Conservation (phyloP, 2,888 invertebrate genomes). For the Eledona agricola region DNA sequence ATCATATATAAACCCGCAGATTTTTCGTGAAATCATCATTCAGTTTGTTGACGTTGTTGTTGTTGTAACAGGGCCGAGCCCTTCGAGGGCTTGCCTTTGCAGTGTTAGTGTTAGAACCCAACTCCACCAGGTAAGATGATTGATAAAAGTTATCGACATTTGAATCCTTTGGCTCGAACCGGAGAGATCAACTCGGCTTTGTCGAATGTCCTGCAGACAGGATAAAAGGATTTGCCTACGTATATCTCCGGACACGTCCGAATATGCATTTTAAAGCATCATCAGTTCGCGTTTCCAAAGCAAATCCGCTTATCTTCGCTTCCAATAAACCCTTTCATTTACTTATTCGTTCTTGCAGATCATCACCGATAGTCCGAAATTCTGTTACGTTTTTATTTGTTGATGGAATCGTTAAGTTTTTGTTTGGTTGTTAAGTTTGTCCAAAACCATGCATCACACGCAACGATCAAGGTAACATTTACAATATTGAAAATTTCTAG, state of each 20-base stretch:
- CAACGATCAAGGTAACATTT: too few relatives aligned
- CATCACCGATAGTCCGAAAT: background rate
- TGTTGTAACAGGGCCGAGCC: slow-evolving; percentile 20
- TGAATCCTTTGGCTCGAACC: slow-evolving; percentile 18
- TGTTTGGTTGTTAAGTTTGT: slow-evolving; percentile 17
- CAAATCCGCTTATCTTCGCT: too few relatives aligned
- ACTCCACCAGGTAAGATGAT: slow-evolving; percentile 1
- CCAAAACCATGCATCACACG: too few relatives aligned
- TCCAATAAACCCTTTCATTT: background rate
- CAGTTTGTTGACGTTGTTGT: slow-evolving; percentile 18
- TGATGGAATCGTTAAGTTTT: slow-evolving; percentile 11
- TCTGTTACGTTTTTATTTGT: slow-evolving; percentile 1
- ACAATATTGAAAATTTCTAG: too few relatives aligned
- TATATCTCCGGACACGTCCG: slow-evolving; percentile 14
- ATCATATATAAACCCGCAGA: slow-evolving; percentile 27
- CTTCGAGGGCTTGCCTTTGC: slow-evolving; percentile 20
- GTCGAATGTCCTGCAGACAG: slow-evolving; percentile 33
- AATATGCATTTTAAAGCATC: slow-evolving; percentile 14
- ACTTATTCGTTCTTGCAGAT: slow-evolving; percentile 3
- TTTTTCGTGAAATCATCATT: slow-evolving; percentile 31
- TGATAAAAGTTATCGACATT: background rate
- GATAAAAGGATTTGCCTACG: slow-evolving; percentile 29
- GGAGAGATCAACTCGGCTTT: slow-evolving; percentile 30
- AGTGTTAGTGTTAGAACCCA: slow-evolving; percentile 2
- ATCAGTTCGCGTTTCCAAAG: too few relatives aligned